phyloP scores from a whole-genome alignment of 1,140 invertebrate genomes.

The Tenebrio molitor region DNA sequence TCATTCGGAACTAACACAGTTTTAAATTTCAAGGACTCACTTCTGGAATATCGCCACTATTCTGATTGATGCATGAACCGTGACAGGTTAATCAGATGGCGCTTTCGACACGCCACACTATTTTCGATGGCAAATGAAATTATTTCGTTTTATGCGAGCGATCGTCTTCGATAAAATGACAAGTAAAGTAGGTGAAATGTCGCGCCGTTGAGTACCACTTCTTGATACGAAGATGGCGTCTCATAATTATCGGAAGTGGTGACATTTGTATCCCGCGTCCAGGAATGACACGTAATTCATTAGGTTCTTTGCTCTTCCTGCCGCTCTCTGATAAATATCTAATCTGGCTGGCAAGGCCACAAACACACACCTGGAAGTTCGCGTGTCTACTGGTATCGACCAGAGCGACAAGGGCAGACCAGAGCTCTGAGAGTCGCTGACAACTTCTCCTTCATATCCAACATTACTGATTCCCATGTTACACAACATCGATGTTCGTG shows the following conservation, averaged over 20 bases:
- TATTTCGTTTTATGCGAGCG: slow-evolving; percentile 10
- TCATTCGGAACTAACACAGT: too few relatives aligned
- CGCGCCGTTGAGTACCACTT: not conserved
- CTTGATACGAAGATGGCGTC: not conserved
- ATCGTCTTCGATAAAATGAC: not conserved
- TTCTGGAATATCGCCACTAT: slow-evolving; percentile 3
- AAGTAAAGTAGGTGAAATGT: not conserved
- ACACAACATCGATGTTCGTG: slow-evolving; percentile 15
- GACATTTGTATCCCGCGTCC: slow-evolving; percentile 5
- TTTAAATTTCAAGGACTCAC: too few relatives aligned
- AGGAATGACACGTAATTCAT: slow-evolving; percentile 10
- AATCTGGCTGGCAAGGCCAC: slow-evolving; percentile 36
- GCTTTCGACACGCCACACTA: slow-evolving; percentile 32
- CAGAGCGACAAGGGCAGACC: slow-evolving; percentile 9
- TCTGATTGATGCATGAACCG: slow-evolving; percentile 34
- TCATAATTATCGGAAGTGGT: slow-evolving; percentile 23
- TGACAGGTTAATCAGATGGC: slow-evolving; percentile 24
- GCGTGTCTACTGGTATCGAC: slow-evolving; percentile 34
- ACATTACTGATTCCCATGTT: not conserved
- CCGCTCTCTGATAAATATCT: slow-evolving; percentile 33
- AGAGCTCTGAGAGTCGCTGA: slow-evolving; percentile 11
- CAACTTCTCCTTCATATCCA: slow-evolving; percentile 7
- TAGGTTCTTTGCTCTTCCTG: slow-evolving; percentile 34
- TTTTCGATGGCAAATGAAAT: slow-evolving; percentile 20
- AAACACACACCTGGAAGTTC: slow-evolving; percentile 36